phyloP scores from a whole-genome alignment of 2,888 invertebrate genomes.

The Lamellibrachia satsuma region DNA sequence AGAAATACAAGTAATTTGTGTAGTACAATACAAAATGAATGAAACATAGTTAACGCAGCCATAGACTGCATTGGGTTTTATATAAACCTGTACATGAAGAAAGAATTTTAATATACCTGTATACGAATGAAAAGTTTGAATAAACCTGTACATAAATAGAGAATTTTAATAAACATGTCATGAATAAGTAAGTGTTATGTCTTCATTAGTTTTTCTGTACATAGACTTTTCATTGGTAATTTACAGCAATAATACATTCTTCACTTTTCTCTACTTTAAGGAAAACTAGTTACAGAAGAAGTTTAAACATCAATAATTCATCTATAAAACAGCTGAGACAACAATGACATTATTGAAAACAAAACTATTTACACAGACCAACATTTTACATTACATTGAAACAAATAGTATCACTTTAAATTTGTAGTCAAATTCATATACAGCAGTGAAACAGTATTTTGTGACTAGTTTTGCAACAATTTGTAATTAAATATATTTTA shows the following conservation, averaged over 20 bases:
- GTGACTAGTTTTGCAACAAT: no score
- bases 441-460: no score
- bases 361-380: background rate
- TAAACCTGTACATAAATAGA: constrained; percentile 9
- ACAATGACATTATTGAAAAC: background rate
- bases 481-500: background rate
- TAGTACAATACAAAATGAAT: background rate
- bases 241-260: background rate
- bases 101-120: constrained; percentile 6
- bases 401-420: background rate
- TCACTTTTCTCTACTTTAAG: background rate
- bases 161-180: constrained; percentile 6
- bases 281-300: background rate
- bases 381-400: background rate
- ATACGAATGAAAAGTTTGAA: background rate
- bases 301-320: background rate
- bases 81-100: constrained; percentile 6
- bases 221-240: background rate
- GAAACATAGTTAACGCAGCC: background rate
- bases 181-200: background rate
- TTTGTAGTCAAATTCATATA: background rate
- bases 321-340: background rate
- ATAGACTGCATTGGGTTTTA: background rate
- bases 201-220: background rate
- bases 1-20: background rate